Base-by-base conservation (phyloP, 2,113 vertebrate species). In the Megaceryle maxima region DNA sequence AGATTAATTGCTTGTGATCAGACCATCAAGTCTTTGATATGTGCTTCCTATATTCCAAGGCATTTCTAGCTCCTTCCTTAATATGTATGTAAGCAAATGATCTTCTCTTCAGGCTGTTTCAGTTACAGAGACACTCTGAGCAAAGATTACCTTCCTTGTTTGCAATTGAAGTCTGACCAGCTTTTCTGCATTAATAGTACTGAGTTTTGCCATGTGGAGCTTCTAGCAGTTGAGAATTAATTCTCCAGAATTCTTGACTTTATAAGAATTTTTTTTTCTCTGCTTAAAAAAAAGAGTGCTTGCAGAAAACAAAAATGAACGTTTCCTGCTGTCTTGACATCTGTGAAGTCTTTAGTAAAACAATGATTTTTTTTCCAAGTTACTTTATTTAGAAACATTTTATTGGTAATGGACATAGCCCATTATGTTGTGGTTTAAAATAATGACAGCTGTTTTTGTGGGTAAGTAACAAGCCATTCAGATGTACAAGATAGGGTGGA, bases 381-480 rank as follows among this genome's bases (percentile, higher is more conserved):
- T 85, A 41, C 50, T 95, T 82, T 89, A 72, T 73, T 91, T 78
- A 93, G 67, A 87, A 94, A 57, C 57, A 10, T 63, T 70, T 78
- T 24, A 64, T 41, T 75, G 53, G 39, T 89, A 68, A 87, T 95
- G 83, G 57, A 15, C n/a, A 5, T 56, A 62, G 74, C 46, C 79
- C 57, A 53, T 91, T 91, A 68, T 64, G 43, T 62, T 80, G 69
- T 67, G 80, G 80, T 67, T 92, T 56, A 74, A 81, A 94, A 79
- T 78, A 84, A 73, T 76, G 57, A 66, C 35, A 56, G 35, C 44
- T 90, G 74, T 2, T 82, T 92, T 69, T 73, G 31, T 85, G 41
- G 74, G 24, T 69, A 37, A 77, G 53, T 72, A 53, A 79, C 62
- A 84, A 93, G 59, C 95, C 95, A 92, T 62, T 86, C 75, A 86